Evolutionary conservation across 53 echinoderm and acorn worm species (phyloP).

Genomic region (Paelopatides confundens): DNA sequence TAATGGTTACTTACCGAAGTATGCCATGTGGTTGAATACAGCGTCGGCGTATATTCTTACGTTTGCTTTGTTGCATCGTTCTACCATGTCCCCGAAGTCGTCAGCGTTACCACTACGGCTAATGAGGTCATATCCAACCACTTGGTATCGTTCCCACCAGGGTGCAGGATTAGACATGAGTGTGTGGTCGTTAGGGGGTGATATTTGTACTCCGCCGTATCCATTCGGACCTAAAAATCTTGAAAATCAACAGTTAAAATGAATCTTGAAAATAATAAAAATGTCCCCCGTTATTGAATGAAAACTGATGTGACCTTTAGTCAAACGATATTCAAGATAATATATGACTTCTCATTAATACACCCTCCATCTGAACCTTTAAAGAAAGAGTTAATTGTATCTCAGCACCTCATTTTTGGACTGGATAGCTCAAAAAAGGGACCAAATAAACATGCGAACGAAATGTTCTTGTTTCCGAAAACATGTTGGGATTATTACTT

Average conservation of each 20-base stretch:
- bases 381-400: no score
- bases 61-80: constrained; percentile 56
- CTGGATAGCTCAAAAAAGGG: not conserved
- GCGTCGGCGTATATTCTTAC: constrained; percentile 75
- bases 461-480: no score
- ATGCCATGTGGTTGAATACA: constrained; percentile 80
- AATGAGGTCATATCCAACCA: constrained; percentile 68
- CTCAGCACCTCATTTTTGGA: no score
- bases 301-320: no score
- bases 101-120: constrained; percentile 59
- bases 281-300: no score
- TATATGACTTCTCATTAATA: no score
- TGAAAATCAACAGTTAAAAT: not conserved
- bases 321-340: no score
- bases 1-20: constrained; percentile 16
- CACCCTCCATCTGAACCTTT: no score
- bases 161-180: constrained; percentile 50
- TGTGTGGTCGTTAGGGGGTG: constrained; percentile 69
- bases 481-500: no score
- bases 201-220: constrained; percentile 74
- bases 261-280: not conserved
- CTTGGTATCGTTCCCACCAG: constrained; percentile 77
- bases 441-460: no score
- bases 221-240: constrained; percentile 73
- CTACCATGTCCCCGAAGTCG: constrained; percentile 69